These are phyloP conservation scores for Hetaerina americana DNA, from an alignment of 1,140 invertebrate species.

Conservation along the genomic window DNA sequence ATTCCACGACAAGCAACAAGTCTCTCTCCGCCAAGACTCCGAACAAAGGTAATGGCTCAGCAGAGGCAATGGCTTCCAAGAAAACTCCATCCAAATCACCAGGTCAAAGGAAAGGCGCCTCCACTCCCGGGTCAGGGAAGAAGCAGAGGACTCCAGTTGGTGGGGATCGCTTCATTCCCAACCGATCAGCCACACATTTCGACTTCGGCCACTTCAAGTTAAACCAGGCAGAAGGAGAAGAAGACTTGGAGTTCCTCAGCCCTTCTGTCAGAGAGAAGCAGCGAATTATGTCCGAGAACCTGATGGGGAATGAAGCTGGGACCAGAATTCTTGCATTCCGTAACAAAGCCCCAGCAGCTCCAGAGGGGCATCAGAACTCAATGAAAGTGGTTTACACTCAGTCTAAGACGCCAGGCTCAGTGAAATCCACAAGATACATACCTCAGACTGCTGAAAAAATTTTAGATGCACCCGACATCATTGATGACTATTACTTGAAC, in stretches of 20 bases:
- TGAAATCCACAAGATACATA: conserved; percentile 73
- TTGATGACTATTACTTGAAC: conserved; percentile 97
- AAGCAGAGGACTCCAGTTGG: conserved; percentile 46
- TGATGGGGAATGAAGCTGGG: conserved; percentile 34
- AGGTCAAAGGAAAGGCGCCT: too few relatives aligned
- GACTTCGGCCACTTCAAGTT: conserved; percentile 77
- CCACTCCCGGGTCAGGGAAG: too few relatives aligned
- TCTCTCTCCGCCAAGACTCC: too few relatives aligned
- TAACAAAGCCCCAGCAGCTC: conserved; percentile 73
- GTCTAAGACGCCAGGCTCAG: conserved; percentile 61
- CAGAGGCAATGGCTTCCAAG: too few relatives aligned
- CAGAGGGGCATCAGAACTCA: conserved; percentile 78
- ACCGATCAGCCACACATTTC: conserved; percentile 74
- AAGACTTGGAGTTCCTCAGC: conserved; percentile 37
- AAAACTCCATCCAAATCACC: too few relatives aligned
- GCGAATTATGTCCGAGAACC: conserved; percentile 56
- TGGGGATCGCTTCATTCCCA: conserved; percentile 83
- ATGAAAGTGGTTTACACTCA: conserved; percentile 80
- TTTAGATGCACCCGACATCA: conserved; percentile 90
- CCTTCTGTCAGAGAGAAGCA: conserved; percentile 46
- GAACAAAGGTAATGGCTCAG: too few relatives aligned
- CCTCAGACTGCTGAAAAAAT: conserved; percentile 86
- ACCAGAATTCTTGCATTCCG: conserved; percentile 64
- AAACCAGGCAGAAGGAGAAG: conserved; percentile 24
- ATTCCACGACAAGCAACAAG: too few relatives aligned